Conservation (phyloP, 2,113 vertebrate species). For the Barnardius zonarius region DNA sequence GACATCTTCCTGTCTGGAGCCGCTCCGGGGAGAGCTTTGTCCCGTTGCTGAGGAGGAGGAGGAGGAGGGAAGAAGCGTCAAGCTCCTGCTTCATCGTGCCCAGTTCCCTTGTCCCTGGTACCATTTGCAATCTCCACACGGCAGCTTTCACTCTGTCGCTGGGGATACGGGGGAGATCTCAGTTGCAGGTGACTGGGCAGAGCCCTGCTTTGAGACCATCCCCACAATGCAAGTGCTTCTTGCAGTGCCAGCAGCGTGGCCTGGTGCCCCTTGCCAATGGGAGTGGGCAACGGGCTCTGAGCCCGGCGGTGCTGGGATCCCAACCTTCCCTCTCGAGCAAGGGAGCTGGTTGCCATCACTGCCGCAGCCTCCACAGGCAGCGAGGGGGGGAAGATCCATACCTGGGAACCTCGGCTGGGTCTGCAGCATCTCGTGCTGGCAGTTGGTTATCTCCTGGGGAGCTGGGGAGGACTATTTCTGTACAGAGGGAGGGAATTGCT, state of each 20-base stretch:
- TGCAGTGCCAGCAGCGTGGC: not conserved
- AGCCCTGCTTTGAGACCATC: not conserved
- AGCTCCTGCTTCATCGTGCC: rapidly evolving
- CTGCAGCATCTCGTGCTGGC: not conserved
- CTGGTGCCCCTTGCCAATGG: not conserved
- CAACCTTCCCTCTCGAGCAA: not conserved
- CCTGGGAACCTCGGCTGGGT: not conserved
- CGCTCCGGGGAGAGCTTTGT: not conserved
- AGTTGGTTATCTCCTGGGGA: not conserved
- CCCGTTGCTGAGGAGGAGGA: too few relatives aligned
- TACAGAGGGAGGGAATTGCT: not conserved
- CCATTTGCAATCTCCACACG: rapidly evolving
- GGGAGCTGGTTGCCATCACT: not conserved
- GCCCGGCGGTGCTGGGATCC: not conserved
- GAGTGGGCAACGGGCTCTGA: not conserved
- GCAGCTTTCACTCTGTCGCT: rapidly evolving
- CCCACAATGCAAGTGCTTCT: rapidly evolving
- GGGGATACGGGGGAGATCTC: rapidly evolving
- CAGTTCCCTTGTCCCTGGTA: rapidly evolving
- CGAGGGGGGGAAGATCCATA: not conserved
- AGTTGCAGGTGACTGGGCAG: rapidly evolving
- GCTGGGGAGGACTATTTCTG: not conserved
- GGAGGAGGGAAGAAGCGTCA: not conserved
- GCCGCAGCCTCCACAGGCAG: not conserved
- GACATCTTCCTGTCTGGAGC: not conserved